Conservation (phyloP, 2,113 vertebrate genomes). For the Cynoglossus semilaevis region DNA sequence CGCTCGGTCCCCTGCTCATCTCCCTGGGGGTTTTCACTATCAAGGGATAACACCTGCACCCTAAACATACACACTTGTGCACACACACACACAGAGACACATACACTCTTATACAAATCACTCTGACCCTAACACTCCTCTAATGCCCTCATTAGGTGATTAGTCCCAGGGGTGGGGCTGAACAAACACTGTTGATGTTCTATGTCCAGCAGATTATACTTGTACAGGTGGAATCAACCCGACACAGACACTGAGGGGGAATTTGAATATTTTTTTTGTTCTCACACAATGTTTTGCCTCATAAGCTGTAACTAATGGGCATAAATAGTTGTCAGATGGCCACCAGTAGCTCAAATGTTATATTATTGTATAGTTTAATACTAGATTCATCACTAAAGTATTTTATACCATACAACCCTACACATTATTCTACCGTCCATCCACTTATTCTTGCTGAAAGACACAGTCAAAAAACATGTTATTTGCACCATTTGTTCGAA, state of each 20-base stretch:
- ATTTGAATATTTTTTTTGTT: slow-evolving; percentile 17
- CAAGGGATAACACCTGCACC: slow-evolving; percentile 68
- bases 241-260: slow-evolving; percentile 13
- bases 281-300: neutral
- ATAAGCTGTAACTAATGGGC: neutral
- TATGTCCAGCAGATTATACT: slow-evolving; percentile 39
- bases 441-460: too few species aligned
- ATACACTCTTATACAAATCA: slow-evolving; percentile 55
- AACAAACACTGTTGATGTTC: slow-evolving; percentile 56
- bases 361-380: too few species aligned
- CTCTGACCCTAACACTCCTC: slow-evolving; percentile 67
- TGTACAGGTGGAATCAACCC: slow-evolving; percentile 33
- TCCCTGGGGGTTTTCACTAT: slow-evolving; percentile 55
- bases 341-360: too few species aligned
- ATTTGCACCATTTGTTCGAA: too few species aligned
- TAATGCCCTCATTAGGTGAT: slow-evolving; percentile 76
- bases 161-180: slow-evolving; percentile 66
- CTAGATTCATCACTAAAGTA: too few species aligned
- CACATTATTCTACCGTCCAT: too few species aligned
- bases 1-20: slow-evolving; percentile 51
- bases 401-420: too few species aligned
- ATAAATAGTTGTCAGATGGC: neutral
- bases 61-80: slow-evolving; percentile 43
- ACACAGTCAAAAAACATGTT: too few species aligned
- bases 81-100: slow-evolving; percentile 16